Evolutionary conservation across 2,797 vertebrate genomes (phyloP), one percentile per base, ranked within the genome.

Genomic region (Sebastolobus altivelis): DNA sequence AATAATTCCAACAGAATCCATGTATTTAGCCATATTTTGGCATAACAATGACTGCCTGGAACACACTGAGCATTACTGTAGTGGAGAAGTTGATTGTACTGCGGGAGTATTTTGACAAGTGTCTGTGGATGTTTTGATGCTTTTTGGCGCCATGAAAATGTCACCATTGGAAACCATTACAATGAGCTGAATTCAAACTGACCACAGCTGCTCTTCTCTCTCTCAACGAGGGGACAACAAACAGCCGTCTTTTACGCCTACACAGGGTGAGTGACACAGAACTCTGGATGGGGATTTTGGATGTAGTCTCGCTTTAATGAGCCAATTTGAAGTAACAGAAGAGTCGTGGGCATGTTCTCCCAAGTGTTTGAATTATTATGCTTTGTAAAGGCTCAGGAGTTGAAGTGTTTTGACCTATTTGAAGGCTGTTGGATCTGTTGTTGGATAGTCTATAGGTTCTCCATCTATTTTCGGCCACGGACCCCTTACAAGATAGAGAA

Each of bases 151-250:
- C 75, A 55, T 72, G 65, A 76, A 86, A 88, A 87, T 75, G 77
- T 80, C 79, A 68, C 78, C 29, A 31, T 49, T 68, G 73, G 65
- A 79, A 76, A 74, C 68, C 25, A 59, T 81, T 84, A 77, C 80
- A 89, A 91, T 79, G 83, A 88, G 87, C 69, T 40, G 66, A 38
- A 85, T 58, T 79, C 63, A 66, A 70, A 72, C 40, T 78, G 87
- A 88, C 74, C 61, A 13, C 31, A 8, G 35, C 67, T 60, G 61
- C 61, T 79, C 62, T 56, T 37, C 46, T 65, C 80, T 56, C 76
- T 56, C 76, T 84, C 68, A 85, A 27, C 8, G 55, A 82, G 56
- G 52, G 72, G 65, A 76, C 59, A 73, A 70, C 46, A 80, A 77
- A 81, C 60, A 40, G 62, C 25, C 27, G 18, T 71, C 33, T 73